Percentiles rank a stretch among this genome's conserved stretches.
These are phyloP conservation scores for Brachypodius melanocephalos DNA, from an alignment of 2,113 vertebrate species.

Conservation along the genomic window DNA sequence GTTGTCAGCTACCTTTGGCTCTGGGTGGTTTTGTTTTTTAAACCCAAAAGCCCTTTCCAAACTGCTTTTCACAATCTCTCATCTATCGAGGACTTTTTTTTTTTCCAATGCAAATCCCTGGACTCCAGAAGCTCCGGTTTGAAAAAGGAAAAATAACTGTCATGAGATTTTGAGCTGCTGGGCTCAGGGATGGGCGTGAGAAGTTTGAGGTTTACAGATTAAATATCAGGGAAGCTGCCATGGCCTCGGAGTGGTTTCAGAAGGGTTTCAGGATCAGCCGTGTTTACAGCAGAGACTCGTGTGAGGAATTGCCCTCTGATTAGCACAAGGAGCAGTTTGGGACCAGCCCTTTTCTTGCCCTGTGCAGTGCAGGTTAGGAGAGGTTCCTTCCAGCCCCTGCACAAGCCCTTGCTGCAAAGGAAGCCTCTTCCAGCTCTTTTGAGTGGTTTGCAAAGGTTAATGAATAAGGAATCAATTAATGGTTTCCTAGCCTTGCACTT, in stretches of 20 bases:
- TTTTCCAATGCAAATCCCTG: not conserved
- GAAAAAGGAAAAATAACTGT: not conserved
- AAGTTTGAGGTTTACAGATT: not conserved
- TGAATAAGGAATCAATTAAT: conserved; percentile 71
- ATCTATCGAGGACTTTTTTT: not conserved
- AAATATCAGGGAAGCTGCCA: not conserved
- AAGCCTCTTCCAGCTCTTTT: conserved; percentile 47
- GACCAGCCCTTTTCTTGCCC: not conserved
- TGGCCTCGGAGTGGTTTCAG: not conserved
- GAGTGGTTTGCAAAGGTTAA: conserved; percentile 64
- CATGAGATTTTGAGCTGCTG: not conserved
- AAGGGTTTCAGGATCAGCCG: not conserved
- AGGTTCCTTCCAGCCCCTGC: not conserved
- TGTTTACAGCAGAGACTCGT: not conserved
- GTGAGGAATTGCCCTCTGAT: not conserved
- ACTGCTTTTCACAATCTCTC: not conserved
- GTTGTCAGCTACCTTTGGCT: not conserved
- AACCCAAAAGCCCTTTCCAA: not conserved
- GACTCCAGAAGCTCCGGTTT: not conserved
- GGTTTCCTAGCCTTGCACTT: conserved; percentile 45
- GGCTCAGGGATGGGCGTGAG: not conserved
- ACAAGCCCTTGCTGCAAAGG: not conserved
- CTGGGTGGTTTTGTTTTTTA: not conserved
- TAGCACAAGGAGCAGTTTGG: not conserved
- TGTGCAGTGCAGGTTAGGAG: not conserved